Conservation (phyloP, 2,888 invertebrate species). For the Drosophila subsilvestris region DNA sequence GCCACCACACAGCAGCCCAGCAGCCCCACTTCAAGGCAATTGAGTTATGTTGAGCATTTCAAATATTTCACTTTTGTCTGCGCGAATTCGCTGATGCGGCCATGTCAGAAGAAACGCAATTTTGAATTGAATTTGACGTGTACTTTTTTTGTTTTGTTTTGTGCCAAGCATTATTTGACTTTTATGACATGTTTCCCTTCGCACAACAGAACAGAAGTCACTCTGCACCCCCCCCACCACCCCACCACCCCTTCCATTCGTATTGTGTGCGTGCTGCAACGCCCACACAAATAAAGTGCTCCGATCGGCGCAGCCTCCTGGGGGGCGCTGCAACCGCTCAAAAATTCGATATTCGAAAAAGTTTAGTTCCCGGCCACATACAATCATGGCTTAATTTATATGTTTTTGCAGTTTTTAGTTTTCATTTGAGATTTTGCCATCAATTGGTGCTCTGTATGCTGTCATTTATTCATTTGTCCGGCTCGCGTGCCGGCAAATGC, state of each 20-base stretch:
- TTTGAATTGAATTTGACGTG: slow-evolving; percentile 47
- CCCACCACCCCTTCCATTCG: slow-evolving; percentile 11
- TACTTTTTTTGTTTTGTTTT: neutral
- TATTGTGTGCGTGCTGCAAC: slow-evolving; percentile 35
- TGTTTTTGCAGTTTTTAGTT: slow-evolving; percentile 36
- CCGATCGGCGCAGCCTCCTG: slow-evolving; percentile 23
- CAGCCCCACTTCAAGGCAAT: slow-evolving; percentile 33
- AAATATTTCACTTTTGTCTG: slow-evolving; percentile 38
- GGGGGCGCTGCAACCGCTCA: slow-evolving; percentile 24
- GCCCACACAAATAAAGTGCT: slow-evolving; percentile 48
- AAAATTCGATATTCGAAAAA: slow-evolving; percentile 16
- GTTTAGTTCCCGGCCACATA: slow-evolving; percentile 21
- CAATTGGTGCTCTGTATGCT: slow-evolving; percentile 52
- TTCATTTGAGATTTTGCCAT: slow-evolving; percentile 56
- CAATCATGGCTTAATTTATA: slow-evolving; percentile 59
- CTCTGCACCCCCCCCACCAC: neutral
- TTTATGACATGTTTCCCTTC: slow-evolving; percentile 45
- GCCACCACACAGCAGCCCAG: no score
- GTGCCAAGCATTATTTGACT: slow-evolving; percentile 37
- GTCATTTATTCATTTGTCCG: slow-evolving; percentile 44
- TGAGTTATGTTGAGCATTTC: slow-evolving; percentile 42
- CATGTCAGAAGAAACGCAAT: slow-evolving; percentile 39
- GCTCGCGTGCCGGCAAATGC: slow-evolving; percentile 36
- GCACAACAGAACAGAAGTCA: slow-evolving; percentile 3
- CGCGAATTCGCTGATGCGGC: slow-evolving; percentile 32